phyloP scores from a whole-genome alignment of 2,113 vertebrate genomes.

The Scophthalmus maximus region DNA sequence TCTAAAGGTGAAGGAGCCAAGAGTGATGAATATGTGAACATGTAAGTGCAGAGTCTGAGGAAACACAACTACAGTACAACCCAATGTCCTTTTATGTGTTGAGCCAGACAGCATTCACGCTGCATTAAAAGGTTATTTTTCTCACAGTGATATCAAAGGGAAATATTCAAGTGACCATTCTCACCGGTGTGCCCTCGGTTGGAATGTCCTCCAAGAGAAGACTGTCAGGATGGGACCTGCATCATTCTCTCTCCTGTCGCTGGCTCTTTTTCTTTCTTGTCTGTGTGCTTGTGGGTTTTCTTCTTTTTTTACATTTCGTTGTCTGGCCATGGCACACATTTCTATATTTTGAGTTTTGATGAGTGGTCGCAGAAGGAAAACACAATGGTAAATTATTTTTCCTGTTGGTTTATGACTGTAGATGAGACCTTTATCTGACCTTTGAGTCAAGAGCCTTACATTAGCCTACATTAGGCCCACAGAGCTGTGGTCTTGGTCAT shows the following conservation, averaged over 20 bases:
- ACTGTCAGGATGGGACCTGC: background rate
- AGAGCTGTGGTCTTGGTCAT: background rate
- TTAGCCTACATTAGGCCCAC: too few species aligned
- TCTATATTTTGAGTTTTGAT: background rate
- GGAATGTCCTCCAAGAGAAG: conserved; percentile 15
- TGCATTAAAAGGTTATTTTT: background rate
- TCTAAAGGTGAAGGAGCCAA: too few species aligned
- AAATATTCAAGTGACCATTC: conserved; percentile 12
- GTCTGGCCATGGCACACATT: background rate
- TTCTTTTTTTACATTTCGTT: background rate
- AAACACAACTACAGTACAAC: too few species aligned
- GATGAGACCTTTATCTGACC: conserved; percentile 5
- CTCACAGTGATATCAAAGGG: conserved; percentile 12
- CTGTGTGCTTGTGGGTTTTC: background rate
- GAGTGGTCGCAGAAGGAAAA: background rate
- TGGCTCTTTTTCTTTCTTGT: background rate
- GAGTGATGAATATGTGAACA: too few species aligned
- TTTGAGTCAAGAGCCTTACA: background rate
- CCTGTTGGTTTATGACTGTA: background rate
- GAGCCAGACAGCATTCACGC: too few species aligned
- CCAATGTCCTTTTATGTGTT: too few species aligned
- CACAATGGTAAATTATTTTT: background rate
- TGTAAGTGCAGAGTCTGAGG: too few species aligned
- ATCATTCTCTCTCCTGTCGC: background rate
- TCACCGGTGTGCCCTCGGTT: conserved; percentile 1